Evolutionary conservation across 2,888 invertebrate species (phyloP), one percentile per base, ranked within the genome.

Genomic region (Steromphala cineraria): DNA sequence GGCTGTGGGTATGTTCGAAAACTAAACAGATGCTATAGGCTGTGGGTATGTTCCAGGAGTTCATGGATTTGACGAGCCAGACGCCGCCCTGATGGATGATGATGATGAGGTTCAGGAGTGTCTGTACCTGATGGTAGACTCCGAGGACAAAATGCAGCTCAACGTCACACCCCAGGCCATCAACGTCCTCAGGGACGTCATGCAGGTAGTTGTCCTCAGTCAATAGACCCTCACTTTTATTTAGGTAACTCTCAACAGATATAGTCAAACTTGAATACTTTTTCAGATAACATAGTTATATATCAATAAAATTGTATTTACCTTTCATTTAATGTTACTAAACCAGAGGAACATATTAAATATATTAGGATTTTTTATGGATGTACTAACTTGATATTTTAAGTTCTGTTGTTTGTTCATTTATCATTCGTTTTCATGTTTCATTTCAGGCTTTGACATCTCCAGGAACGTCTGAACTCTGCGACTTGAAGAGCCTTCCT

Each of bases 161-260:
- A 96, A 96, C 0, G 90, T 97, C 40, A 96, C 96, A 0, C 96
- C 96, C 2, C 95, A 94, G 89, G 95, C 94, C 46, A 95, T 96
- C 5, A 94, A 95, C 79, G 95, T 95, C 4, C 88, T 96, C 67
- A 94, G 94, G 53, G 94, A 94, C 84, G 89, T 94, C 19, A 78
- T 89, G 15, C 87, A 93, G 88, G 93, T 93, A 84, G 67, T 80
- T 75, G 13, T 52, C 10, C 75, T 17, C 40, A 55, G 19, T 75
- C 52, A 24, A 67, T 4, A 4, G 36, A 36, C 7, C 4, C 36
- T 36, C 2, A 36, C 36, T 36, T 36, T 21, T 67, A n/a, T 17
- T 52, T 46, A 31, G 17, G 52, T 15, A 46, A n/a, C n/a, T n/a
- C n/a, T n/a, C n/a, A n/a, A n/a, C n/a, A n/a, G n/a, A n/a, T n/a